phyloP scores from a whole-genome alignment of 2,113 vertebrate species.

The Cryptotis parvus region DNA sequence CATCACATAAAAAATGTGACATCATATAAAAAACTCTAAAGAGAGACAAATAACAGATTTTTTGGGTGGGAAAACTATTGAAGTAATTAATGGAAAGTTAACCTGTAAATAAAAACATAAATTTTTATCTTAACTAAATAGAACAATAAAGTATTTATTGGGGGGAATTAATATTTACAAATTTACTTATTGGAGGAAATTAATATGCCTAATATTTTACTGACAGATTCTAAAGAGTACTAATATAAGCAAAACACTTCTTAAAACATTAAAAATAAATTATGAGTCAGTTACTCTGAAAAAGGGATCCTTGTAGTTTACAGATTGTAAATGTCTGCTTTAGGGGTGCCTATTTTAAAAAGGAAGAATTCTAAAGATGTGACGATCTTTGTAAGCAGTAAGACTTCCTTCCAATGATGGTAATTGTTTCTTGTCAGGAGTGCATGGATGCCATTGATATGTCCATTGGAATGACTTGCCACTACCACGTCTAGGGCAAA shows the following conservation, averaged over 20 bases:
- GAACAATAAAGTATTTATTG: neutral
- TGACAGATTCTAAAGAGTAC: no score
- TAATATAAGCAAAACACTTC: no score
- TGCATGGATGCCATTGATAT: neutral
- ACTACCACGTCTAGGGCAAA: neutral
- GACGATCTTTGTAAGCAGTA: neutral
- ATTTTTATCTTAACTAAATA: neutral
- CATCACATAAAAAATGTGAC: neutral
- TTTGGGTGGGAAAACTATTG: neutral
- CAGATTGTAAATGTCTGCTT: no score
- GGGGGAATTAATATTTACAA: neutral
- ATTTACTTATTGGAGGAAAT: no score
- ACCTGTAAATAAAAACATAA: constrained; percentile 1
- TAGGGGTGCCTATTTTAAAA: neutral
- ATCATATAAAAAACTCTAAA: neutral
- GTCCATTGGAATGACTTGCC: neutral
- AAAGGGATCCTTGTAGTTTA: neutral
- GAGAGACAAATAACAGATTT: neutral
- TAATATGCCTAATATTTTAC: no score
- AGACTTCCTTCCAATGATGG: neutral
- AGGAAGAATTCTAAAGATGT: constrained; percentile 1
- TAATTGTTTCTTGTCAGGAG: neutral
- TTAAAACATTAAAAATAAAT: neutral
- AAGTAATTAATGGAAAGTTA: neutral
- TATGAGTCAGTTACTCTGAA: neutral